Evolutionary conservation across 2,113 vertebrate genomes (phyloP).

Genomic region (Hypocryptadius cinnamomeus): DNA sequence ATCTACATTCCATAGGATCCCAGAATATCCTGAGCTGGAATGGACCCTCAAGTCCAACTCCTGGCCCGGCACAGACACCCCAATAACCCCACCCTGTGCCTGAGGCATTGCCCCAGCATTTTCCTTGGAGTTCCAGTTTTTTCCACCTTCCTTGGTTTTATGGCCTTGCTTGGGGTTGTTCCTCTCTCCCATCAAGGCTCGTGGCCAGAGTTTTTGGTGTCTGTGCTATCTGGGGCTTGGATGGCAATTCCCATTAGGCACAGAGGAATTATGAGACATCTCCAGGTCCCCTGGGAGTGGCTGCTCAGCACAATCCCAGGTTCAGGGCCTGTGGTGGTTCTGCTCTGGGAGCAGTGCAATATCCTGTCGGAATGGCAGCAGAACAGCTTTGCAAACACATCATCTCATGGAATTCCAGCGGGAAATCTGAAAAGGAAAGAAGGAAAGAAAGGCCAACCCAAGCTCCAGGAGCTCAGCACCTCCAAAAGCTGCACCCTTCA

Average conservation of each 20-base stretch:
- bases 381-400: neutral
- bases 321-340: neutral
- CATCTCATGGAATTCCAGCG: neutral
- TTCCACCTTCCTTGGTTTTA: neutral
- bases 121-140: neutral
- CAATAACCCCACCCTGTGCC: neutral
- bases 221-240: neutral
- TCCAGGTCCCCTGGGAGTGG: neutral
- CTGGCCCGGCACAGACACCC: neutral
- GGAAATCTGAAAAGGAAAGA: neutral
- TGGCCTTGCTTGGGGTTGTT: neutral
- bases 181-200: neutral
- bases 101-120: neutral
- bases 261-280: neutral
- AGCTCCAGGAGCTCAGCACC: neutral
- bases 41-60: neutral
- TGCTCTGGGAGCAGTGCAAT: neutral
- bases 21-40: neutral
- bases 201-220: neutral
- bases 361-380: neutral
- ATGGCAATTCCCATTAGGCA: neutral
- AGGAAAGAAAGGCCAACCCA: neutral
- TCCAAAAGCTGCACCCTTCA: neutral
- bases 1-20: rapidly evolving
- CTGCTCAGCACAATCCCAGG: rapidly evolving